Evolutionary conservation across 2,888 invertebrate genomes (phyloP).

Genomic region (Crossocerus cetratus): DNA sequence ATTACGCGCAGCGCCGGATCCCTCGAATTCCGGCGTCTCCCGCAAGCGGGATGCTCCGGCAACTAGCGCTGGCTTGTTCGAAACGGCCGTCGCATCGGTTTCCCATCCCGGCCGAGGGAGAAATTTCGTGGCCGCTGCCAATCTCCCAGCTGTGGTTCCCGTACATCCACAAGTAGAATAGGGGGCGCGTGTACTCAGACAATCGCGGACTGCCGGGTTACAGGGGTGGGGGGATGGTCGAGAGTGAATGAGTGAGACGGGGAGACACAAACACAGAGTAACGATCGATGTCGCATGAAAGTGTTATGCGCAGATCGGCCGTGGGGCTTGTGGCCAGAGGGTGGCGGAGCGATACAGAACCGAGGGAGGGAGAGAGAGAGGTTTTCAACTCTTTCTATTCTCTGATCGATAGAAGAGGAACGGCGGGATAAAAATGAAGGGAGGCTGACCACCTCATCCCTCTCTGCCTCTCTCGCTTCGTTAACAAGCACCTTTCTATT

Average conservation of each 20-base stretch:
- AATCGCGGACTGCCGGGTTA: too few species aligned
- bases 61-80: neutral
- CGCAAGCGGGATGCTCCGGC: too few species aligned
- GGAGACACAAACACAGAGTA: constrained; percentile 33
- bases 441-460: too few species aligned
- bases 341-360: neutral
- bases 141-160: constrained; percentile 43
- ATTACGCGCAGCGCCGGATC: too few species aligned
- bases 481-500: neutral
- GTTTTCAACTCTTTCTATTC: neutral
- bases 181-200: too few species aligned
- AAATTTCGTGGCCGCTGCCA: constrained; percentile 36
- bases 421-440: too few species aligned
- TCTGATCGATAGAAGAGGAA: neutral
- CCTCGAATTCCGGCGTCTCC: too few species aligned
- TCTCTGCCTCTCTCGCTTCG: neutral
- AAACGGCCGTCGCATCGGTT: neutral
- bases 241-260: too few species aligned
- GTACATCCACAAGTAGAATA: constrained; percentile 30
- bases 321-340: constrained; percentile 29
- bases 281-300: constrained; percentile 60
- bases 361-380: constrained; percentile 22
- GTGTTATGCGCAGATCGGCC: constrained; percentile 57
- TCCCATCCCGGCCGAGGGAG: constrained; percentile 17
- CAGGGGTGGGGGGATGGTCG: neutral